Percentiles rank a stretch among this genome's conserved stretches.
Evolutionary conservation across 2,113 vertebrate species (phyloP).

Genomic region (Aplodontia rufa): DNA sequence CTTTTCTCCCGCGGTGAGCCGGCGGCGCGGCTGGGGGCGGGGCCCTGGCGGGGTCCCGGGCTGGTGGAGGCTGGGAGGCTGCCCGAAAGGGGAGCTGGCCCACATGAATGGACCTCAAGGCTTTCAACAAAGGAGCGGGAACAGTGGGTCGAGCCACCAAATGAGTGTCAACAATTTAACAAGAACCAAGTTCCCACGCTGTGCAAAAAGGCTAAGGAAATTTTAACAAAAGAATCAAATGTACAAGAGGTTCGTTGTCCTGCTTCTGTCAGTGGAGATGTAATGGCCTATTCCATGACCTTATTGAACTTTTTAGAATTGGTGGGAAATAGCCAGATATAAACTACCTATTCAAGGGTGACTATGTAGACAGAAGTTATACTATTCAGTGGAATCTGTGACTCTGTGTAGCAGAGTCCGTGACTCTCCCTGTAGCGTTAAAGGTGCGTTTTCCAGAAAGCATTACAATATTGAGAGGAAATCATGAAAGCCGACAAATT

Average conservation of each 20-base stretch:
- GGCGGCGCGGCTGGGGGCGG: no score
- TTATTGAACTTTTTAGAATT: constrained; percentile 94
- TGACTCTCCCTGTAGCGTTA: constrained; percentile 90
- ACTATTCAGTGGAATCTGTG: constrained; percentile 93
- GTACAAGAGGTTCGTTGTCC: constrained; percentile 93
- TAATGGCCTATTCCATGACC: constrained; percentile 94
- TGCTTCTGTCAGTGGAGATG: constrained; percentile 92
- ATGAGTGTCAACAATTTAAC: no score
- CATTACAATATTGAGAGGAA: constrained; percentile 92
- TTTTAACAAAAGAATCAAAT: constrained; percentile 92
- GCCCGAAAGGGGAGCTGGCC: no score
- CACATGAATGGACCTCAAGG: no score
- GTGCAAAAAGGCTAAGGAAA: constrained; percentile 89
- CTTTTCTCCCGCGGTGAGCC: no score
- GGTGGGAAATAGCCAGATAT: constrained; percentile 93
- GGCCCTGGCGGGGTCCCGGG: no score
- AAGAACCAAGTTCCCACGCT: no score
- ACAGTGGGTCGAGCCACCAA: no score
- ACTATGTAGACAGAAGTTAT: constrained; percentile 94
- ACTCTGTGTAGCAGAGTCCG: no score
- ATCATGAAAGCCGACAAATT: constrained; percentile 94
- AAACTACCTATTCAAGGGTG: constrained; percentile 94
- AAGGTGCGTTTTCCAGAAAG: constrained; percentile 94
- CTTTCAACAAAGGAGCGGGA: no score
- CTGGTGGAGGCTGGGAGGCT: no score